Base-by-base conservation (phyloP, 2,888 invertebrate species). In the Drosophila niveifrons region DNA sequence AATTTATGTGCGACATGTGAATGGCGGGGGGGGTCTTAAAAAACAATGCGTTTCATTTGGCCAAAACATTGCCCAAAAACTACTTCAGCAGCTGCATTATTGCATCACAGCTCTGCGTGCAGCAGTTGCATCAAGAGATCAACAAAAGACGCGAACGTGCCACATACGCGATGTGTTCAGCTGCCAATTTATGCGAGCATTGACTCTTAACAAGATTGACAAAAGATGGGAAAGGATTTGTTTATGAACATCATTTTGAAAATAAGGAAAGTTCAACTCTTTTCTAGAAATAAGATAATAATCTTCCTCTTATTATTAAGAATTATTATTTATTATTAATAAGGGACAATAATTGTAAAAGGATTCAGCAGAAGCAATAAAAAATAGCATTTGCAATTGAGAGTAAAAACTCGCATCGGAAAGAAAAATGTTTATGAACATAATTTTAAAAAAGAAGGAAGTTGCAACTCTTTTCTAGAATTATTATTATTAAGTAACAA, bases 1-100 rank as follows among this genome's bases (percentile, higher is more conserved):
- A 84, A 83, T 84, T 83, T 83, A 83, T 87, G 64, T 69, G 73
- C 59, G 64, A 78, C 76, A 72, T 73, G 78, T 62, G 79, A 58
- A 74, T 72, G 78, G n/a, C n/a, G n/a, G n/a, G n/a, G n/a, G n/a
- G 66, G 62, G 66, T 72, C 72, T 72, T 70, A 70, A 76, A 68
- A 68, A 78, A 76, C 86, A 87, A 80, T 77, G 70, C 78, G 68
- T 78, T 83, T 66, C 76, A 69, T 55, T 68, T 58, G 41, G 53
- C 68, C 46, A 69, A 56, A 64, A 44, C 17, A 51, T 13, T 41
- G n/a, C 17, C 3, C 50, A 51, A 36, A 53, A 53, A 41, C 39
- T 41, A 41, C 39, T 41, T 41, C 36, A 39, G 29, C 73, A 58
- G 53, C 15, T 44, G 39, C 47, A 43, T 61, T 61, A 57, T 56